A percentile compares a stretch with the other conserved stretches of the same genome.
These are phyloP conservation scores for Lithophane semibrunnea DNA, from an alignment of 2,888 invertebrate genomes.

Conservation along the genomic window DNA sequence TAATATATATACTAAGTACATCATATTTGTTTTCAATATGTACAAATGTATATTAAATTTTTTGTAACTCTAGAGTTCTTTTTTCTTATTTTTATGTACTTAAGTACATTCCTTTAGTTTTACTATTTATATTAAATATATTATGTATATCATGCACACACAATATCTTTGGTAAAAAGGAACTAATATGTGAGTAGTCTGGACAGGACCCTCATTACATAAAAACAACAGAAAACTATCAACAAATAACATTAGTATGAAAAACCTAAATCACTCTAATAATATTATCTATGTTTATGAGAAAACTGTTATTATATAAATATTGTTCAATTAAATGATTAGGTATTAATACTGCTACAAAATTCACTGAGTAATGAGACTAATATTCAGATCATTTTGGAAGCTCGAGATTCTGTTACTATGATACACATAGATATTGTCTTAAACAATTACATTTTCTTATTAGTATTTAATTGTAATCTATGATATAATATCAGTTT, in stretches of 20 bases:
- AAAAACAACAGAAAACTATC: constrained; percentile 3
- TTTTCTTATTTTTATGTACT: constrained; percentile 60
- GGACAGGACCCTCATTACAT: not conserved
- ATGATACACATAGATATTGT: constrained; percentile 1
- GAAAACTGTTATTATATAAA: not conserved
- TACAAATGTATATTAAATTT: constrained; percentile 89
- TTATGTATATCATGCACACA: constrained; percentile 14
- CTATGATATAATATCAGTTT: constrained; percentile 8
- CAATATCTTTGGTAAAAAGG: constrained; percentile 68
- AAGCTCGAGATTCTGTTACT: constrained; percentile 59
- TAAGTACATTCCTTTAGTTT: constrained; percentile 38
- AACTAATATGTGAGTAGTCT: constrained; percentile 36
- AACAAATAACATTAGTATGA: constrained; percentile 16
- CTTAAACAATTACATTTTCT: constrained; percentile 19
- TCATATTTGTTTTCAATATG: constrained; percentile 83
- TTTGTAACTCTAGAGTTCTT: constrained; percentile 68
- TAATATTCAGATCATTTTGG: constrained; percentile 46
- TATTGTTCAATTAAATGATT: constrained; percentile 15
- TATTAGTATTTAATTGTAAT: constrained; percentile 10
- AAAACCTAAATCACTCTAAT: constrained; percentile 21
- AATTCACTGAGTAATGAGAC: constrained; percentile 15
- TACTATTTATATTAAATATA: not conserved
- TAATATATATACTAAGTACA: constrained; percentile 83
- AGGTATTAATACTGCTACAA: constrained; percentile 49
- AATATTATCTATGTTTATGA: not conserved